Evolutionary conservation across 2,797 vertebrate genomes (phyloP), one percentile per base, ranked within the genome.

Genomic region (Epinephelus awoara): DNA sequence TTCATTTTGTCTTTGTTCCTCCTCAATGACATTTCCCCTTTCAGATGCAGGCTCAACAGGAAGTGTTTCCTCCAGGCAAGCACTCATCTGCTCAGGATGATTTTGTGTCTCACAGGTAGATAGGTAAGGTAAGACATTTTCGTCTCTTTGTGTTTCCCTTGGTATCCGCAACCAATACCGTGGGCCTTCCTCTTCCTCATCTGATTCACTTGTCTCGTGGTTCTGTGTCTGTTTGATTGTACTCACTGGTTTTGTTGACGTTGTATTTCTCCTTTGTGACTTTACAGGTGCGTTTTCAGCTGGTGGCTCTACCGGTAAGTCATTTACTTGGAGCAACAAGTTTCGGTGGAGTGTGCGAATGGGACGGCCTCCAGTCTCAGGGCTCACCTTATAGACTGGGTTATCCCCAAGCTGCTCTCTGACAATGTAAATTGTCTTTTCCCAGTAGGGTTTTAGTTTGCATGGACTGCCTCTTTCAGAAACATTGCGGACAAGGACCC

Each of bases 91-190:
- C 6, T 40, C 44, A n/a, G 38, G n/a, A 6, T 44, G 29, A 1
- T 38, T 25, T 50, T 59, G 61, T 27, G 29, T 8, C n/a, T 67
- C 23, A 21, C 18, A 4, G 23, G 11, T 52, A 11, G 17, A 9
- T 8, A 19, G 15, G 10, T 67, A 25, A 25, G 34, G 57, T 3
- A 6, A 38, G 23, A 3, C 42, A 44, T 0, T 25, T 2, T 2
- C 46, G 40, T 9, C 7, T 40, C 38, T 40, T 9, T 40, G 38
- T 11, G 10, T 9, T 40, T 19, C 10, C 9, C 67, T 46, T 5
- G 65, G 65, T 8, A 68, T n/a, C 1, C 7, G 44, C 4, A 80
- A 54, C 71, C 65, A 75, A 34, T 74, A 69, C 1, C n/a, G 7
- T 2, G n/a, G 21, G 14, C 34, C 2, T 13, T 59, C 57, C 17